These are phyloP conservation scores for Riparia riparia DNA, from an alignment of 2,113 vertebrate species.

Conservation along the genomic window DNA sequence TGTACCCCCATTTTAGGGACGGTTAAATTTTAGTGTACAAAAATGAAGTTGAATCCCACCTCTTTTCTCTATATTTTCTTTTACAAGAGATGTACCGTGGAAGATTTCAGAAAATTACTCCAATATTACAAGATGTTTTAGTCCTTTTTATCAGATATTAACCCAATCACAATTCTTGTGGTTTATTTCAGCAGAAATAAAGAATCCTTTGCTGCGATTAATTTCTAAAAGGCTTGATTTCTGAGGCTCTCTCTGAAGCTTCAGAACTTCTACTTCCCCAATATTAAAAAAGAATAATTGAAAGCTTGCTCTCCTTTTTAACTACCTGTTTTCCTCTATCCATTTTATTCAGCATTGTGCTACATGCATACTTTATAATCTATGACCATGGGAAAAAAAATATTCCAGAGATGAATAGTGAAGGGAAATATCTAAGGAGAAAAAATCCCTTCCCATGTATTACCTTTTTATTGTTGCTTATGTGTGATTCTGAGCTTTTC, in stretches of 20 bases:
- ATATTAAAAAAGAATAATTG: background rate
- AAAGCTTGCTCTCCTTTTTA: background rate
- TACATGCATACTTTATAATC: background rate
- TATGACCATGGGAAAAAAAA: background rate
- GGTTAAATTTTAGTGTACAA: background rate
- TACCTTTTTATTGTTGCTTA: slow-evolving; percentile 48
- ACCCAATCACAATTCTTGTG: background rate
- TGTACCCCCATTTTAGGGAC: background rate
- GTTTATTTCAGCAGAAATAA: background rate
- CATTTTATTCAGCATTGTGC: background rate
- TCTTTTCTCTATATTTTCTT: background rate
- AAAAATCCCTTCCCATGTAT: background rate
- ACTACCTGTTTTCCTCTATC: background rate
- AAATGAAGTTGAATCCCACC: background rate
- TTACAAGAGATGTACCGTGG: background rate
- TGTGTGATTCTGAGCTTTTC: background rate
- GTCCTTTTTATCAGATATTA: background rate
- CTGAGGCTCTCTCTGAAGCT: background rate
- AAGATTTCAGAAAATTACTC: background rate
- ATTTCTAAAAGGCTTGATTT: background rate
- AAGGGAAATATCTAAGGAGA: background rate
- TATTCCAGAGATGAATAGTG: background rate
- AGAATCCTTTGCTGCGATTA: background rate
- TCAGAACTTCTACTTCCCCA: background rate
- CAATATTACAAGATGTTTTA: background rate